Evolutionary conservation across 2,113 vertebrate species (phyloP).

Genomic region (Halichoerus grypus): DNA sequence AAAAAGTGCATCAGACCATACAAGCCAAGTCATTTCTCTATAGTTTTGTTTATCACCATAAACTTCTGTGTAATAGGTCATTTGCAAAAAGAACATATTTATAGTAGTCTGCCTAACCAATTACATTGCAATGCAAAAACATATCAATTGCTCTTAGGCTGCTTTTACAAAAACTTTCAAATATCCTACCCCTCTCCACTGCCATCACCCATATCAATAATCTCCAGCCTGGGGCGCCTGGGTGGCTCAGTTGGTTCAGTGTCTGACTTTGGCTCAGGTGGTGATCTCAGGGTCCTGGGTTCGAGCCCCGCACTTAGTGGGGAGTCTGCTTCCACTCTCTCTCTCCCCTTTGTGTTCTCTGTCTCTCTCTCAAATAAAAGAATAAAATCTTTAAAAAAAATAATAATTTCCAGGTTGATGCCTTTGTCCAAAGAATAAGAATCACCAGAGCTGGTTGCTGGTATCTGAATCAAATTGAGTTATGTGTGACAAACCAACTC

Average conservation of each 20-base stretch:
- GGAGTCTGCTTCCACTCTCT: neutral
- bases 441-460: neutral
- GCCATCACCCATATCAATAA: neutral
- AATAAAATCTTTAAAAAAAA: neutral
- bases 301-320: neutral
- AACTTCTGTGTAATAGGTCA: neutral
- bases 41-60: constrained; percentile 24
- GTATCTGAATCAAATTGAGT: neutral
- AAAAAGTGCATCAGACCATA: neutral
- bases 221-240: neutral
- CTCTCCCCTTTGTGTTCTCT: neutral
- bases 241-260: neutral
- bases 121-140: neutral
- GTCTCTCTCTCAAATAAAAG: neutral
- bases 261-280: neutral
- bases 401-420: neutral
- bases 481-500: neutral
- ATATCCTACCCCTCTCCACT: neutral
- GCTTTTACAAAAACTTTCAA: neutral
- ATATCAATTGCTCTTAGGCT: neutral
- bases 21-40: neutral
- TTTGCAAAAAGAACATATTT: constrained; percentile 35
- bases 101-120: neutral
- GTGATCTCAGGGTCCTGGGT: neutral
- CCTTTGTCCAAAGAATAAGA: neutral